Percentiles rank a stretch among this genome's conserved stretches.
Evolutionary conservation across 2,113 vertebrate genomes (phyloP).

Genomic region (Malurus cyaneus): DNA sequence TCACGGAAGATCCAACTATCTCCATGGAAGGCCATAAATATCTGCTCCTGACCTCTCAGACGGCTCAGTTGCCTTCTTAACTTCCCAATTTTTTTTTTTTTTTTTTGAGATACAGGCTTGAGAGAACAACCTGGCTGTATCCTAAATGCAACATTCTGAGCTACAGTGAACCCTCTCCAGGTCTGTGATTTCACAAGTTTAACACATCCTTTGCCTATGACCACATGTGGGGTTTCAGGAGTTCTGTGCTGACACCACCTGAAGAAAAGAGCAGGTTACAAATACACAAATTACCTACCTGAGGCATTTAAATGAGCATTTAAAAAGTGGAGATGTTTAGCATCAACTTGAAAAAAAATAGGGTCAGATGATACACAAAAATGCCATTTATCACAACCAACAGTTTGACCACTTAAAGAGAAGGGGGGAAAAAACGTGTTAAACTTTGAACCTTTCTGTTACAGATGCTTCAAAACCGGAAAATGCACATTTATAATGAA

Average conservation of each 20-base stretch:
- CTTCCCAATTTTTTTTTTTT: not conserved
- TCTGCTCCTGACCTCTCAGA: not conserved
- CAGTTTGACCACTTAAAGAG: not conserved
- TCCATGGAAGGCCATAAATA: not conserved
- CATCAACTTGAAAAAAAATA: not conserved
- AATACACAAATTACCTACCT: not conserved
- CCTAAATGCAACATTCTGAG: not conserved
- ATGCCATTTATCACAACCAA: not conserved
- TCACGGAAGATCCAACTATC: accelerated
- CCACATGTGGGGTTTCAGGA: accelerated
- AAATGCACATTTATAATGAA: not conserved
- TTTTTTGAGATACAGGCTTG: not conserved
- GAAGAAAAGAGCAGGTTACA: slow-evolving; percentile 4
- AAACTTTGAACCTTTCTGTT: not conserved
- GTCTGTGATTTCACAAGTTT: not conserved
- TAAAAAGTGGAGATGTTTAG: not conserved
- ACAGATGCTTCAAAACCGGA: not conserved
- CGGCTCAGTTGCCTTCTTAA: not conserved
- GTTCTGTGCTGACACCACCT: not conserved
- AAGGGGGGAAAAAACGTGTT: not conserved
- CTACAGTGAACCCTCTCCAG: not conserved
- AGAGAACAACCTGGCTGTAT: not conserved
- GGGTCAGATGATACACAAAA: not conserved
- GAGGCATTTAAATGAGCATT: not conserved
- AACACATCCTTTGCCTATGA: not conserved